Percentiles rank a stretch among this genome's conserved stretches.
Conservation (phyloP, 2,113 vertebrate species). For the Halcyon senegalensis region DNA sequence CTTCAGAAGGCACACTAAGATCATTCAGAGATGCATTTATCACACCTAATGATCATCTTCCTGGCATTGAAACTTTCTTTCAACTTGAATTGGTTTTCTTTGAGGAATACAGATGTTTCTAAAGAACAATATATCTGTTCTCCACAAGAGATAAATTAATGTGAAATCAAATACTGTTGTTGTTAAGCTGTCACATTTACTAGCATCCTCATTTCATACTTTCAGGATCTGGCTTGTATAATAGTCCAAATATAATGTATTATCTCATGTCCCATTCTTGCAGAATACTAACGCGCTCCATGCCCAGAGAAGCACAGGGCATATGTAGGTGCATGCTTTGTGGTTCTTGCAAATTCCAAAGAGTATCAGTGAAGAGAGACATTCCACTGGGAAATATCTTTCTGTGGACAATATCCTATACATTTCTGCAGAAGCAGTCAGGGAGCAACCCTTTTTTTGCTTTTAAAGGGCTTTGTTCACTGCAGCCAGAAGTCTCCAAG, state of each 20-base stretch:
- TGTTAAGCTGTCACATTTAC: constrained; percentile 52
- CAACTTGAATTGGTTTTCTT: constrained; percentile 25
- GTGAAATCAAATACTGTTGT: constrained; percentile 42
- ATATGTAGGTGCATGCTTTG: neutral
- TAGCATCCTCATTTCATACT: constrained; percentile 8
- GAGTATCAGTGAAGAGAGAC: neutral
- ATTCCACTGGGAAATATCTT: neutral
- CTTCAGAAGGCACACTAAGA: neutral
- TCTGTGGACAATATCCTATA: neutral
- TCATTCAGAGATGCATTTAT: neutral
- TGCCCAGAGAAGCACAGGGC: neutral
- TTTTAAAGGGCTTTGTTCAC: constrained; percentile 29
- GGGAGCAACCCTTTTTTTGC: neutral
- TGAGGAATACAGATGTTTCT: constrained; percentile 20
- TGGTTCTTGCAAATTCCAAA: neutral
- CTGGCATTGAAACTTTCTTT: neutral
- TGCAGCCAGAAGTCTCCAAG: neutral
- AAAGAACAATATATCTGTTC: constrained; percentile 17
- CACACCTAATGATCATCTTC: neutral
- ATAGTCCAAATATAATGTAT: neutral
- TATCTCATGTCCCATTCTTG: neutral
- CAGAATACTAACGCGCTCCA: neutral
- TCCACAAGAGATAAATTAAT: constrained; percentile 43
- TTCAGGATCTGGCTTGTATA: constrained; percentile 5
- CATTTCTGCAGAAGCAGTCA: neutral